Evolutionary conservation across 2,797 vertebrate species (phyloP), one percentile per base, ranked within the genome.

Genomic region (Cynodonichthys magdalenae): DNA sequence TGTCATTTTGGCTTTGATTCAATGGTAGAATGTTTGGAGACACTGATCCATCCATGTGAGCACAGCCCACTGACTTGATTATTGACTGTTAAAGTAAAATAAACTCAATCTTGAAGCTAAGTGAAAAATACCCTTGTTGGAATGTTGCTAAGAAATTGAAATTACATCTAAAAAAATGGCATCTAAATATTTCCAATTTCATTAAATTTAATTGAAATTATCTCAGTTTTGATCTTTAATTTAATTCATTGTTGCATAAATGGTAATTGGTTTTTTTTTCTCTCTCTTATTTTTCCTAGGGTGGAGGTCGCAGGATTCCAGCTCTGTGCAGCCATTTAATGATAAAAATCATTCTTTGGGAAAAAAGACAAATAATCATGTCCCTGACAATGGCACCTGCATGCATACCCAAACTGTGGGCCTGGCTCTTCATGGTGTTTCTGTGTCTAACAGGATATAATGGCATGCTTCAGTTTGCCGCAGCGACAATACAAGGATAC

Each of bases 341-440:
- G 74, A 84, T 77, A 73, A 63, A 83, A 55, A 60, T 59, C 52
- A 63, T 19, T 80, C 46, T 53, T 71, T 67, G 61, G 67, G 60
- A 67, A 69, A 80, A 77, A 51, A 79, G 31, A 73, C 70, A 68
- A 53, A 48, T 71, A 53, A 53, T 80, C 54, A 74, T 73, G 72
- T 71, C 81, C 63, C 68, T 66, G 73, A 85, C 67, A 64, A 94
- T 94, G 94, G 90, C 87, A 62, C 82, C 88, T 71, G 85, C 80
- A 66, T 83, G 85, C 56, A 78, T 85, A 53, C 75, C 83, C 31
- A 94, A 93, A 89, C 87, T 94, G 68, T 89, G 88, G 34, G 90
- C 95, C 81, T 91, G 90, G 90, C 89, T 95, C 46, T 91, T 95
- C 55, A 85, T 94, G 64, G 90, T 94, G 66, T 92, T 94, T 15